phyloP scores from a whole-genome alignment of 2,113 vertebrate genomes.

The Corythaeola cristata region DNA sequence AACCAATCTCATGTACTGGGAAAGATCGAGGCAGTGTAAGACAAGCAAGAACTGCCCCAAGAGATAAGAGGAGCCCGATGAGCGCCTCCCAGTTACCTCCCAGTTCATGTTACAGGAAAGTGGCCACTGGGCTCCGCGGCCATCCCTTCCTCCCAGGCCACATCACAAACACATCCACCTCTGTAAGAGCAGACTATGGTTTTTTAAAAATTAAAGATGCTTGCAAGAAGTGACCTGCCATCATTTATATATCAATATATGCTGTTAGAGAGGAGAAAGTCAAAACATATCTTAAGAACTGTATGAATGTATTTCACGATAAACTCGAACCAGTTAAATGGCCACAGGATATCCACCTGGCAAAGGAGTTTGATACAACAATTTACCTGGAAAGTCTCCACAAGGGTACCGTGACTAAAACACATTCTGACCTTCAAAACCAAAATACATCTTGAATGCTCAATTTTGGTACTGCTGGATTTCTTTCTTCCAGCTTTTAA shows the following conservation, averaged over 20 bases:
- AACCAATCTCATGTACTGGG: not conserved
- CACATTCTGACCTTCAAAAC: not conserved
- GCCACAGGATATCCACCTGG: not conserved
- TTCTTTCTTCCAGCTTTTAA: not conserved
- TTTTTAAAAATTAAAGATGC: not conserved
- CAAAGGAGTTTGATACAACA: not conserved
- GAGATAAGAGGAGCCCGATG: not conserved
- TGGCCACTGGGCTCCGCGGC: not conserved
- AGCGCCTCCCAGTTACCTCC: not conserved
- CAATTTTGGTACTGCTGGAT: not conserved
- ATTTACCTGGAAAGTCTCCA: conserved; percentile 3
- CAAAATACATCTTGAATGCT: not conserved
- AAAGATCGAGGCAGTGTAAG: not conserved
- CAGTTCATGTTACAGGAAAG: not conserved
- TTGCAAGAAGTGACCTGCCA: not conserved
- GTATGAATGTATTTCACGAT: conserved; percentile 1
- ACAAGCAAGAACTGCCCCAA: not conserved
- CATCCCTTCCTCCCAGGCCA: not conserved
- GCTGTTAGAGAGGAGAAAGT: not conserved
- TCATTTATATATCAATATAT: conserved; percentile 39
- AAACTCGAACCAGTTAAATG: conserved; percentile 27
- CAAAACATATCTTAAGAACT: conserved; percentile 43
- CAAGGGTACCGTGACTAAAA: not conserved
- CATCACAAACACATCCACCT: not conserved
- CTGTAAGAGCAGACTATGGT: not conserved